Evolutionary conservation across 2,113 vertebrate genomes (phyloP).

Genomic region (Tetrao urogallus): DNA sequence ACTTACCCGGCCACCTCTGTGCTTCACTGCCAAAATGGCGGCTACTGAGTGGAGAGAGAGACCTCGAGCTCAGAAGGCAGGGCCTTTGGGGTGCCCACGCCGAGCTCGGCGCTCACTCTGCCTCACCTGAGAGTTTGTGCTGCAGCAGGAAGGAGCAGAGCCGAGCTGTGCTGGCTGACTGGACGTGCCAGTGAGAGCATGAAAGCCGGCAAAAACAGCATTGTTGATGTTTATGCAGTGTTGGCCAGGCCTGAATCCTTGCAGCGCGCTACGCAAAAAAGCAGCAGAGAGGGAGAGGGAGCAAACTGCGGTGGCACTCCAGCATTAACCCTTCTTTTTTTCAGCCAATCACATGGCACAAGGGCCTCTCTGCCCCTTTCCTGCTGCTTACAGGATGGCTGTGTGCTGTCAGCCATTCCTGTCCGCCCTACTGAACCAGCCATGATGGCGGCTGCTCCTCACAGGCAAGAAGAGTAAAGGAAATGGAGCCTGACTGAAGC

Average conservation of each 20-base stretch:
- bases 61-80: not conserved
- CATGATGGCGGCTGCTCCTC: fast-evolving
- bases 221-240: not conserved
- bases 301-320: not conserved
- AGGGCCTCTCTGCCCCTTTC: not conserved
- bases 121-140: not conserved
- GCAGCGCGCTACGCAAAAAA: not conserved
- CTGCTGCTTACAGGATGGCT: not conserved
- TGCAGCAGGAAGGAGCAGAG: not conserved
- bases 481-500: conserved; percentile 7
- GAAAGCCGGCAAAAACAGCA: not conserved
- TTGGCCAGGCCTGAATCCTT: not conserved
- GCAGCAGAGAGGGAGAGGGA: not conserved
- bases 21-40: not conserved
- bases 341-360: not conserved
- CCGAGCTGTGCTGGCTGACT: not conserved
- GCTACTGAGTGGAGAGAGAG: not conserved
- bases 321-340: not conserved
- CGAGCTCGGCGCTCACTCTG: not conserved
- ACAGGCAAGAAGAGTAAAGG: not conserved
- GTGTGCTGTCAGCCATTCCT: not conserved
- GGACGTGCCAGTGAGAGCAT: not conserved
- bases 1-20: not conserved
- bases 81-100: fast-evolving
- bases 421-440: conserved; percentile 62